Conservation (phyloP, 2,113 vertebrate species). For the Cyprinus carpio region DNA sequence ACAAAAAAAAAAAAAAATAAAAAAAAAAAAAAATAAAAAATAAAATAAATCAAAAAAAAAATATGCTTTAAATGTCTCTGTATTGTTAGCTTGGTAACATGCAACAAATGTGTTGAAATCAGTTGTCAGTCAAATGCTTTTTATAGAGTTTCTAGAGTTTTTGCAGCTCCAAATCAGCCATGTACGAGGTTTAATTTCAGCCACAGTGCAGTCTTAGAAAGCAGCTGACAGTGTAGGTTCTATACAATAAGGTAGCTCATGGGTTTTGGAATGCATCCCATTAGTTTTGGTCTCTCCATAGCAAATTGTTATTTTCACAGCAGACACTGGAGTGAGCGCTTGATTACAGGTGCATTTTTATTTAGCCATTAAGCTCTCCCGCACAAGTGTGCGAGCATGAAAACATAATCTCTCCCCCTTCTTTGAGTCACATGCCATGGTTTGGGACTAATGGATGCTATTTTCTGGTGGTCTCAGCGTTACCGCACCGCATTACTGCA, state of each 20-base stretch:
- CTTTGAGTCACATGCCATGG: constrained; percentile 23
- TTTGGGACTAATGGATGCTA: constrained; percentile 35
- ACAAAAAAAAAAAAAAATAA: no score
- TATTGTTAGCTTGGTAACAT: background rate
- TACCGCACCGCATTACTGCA: constrained; percentile 15
- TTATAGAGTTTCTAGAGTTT: background rate
- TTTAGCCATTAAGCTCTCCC: constrained; percentile 39
- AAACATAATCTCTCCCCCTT: constrained; percentile 8
- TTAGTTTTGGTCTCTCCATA: constrained; percentile 13
- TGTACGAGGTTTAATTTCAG: background rate
- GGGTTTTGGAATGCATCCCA: background rate
- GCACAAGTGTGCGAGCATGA: constrained; percentile 24
- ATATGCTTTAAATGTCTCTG: no score
- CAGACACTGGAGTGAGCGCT: constrained; percentile 17
- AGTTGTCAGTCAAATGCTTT: background rate
- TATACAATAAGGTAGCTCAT: background rate
- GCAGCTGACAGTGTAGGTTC: background rate
- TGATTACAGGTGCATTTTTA: constrained; percentile 53
- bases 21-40: no score
- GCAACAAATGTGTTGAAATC: background rate
- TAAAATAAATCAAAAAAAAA: no score
- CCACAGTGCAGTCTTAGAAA: background rate
- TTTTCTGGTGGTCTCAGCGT: constrained; percentile 34
- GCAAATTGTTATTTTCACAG: constrained; percentile 48
- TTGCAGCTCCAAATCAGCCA: background rate